Base-by-base conservation (phyloP, 2,797 vertebrate species). In the Arctocebus calabarensis region DNA sequence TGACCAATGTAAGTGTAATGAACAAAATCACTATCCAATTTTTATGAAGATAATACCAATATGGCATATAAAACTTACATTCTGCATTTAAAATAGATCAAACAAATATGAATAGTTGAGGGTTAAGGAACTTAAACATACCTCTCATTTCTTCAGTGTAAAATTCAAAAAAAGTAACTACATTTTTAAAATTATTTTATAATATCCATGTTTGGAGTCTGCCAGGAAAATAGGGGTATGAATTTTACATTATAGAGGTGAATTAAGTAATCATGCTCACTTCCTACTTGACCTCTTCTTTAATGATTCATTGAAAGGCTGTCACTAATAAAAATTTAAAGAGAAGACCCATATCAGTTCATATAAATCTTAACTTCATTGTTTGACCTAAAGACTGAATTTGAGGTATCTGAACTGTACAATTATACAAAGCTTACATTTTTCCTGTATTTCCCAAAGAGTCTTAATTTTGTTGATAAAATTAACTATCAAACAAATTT, bases 181-280 rank as follows among this genome's bases (percentile, higher is more conserved):
- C 10, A 17, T 73, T 64, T 20, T 7, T 20, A 83, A 62, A 19
- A 40, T 6, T 57, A 92, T 45, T 90, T 90, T 3, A 22, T 22
- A 37, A 0, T 0, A 64, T 57, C 1, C 8, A 7, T 81, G 23
- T 19, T 81, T 48, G 1, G 2, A 57, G 2, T 27, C 11, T 9
- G 10, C 14, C 9, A 32, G 17, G 22, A 66, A 83, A 55, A 61
- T 6, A 0, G 0, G 1, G 1, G 14, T n/a, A 52, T 71, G 5
- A 61, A 74, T 40, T 61, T 62, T 17, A 32, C 13, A 61, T 22
- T 55, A 19, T 4, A 48, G 20, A 73, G 3, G 14, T 16, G 48
- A 78, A 90, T 40, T 70, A 57, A 86, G 32, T 13, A 59, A 66
- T 2, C 27, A 29, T 4, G 11, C 11, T 48, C 45, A 13, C 61